phyloP scores from a whole-genome alignment of 2,113 vertebrate genomes.

The Noturus placidus region DNA sequence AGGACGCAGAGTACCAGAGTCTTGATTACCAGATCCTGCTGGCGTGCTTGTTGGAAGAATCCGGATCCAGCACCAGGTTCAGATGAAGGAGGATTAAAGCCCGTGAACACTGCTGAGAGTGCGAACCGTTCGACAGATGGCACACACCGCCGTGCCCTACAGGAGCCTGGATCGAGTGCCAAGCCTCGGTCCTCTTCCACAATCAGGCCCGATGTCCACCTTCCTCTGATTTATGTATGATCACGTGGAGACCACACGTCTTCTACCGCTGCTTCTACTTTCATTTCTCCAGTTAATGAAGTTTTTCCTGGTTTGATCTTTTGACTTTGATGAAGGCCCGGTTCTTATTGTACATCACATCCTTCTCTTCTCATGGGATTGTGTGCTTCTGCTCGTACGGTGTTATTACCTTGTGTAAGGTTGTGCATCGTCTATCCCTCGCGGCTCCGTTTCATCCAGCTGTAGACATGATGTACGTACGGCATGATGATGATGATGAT shows the following conservation, averaged over 20 bases:
- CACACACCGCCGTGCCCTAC: slow-evolving; percentile 22
- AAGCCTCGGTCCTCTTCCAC: slow-evolving; percentile 35
- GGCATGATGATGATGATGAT: background rate
- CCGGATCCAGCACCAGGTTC: slow-evolving; percentile 8
- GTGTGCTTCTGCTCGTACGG: no score
- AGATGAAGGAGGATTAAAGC: slow-evolving; percentile 50
- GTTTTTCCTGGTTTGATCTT: background rate
- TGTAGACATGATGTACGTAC: background rate
- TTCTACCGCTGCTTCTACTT: no score
- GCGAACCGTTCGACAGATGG: slow-evolving; percentile 50
- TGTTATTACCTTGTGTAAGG: background rate
- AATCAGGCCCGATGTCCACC: background rate
- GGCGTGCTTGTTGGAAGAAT: background rate
- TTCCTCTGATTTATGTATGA: background rate
- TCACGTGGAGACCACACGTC: background rate
- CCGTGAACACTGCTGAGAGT: slow-evolving; percentile 42
- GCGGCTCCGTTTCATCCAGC: background rate
- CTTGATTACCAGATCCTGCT: background rate
- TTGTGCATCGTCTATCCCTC: background rate
- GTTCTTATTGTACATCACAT: background rate
- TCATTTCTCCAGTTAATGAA: background rate
- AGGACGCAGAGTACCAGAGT: background rate
- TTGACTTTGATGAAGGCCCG: background rate
- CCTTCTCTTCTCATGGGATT: background rate
- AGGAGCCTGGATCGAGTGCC: slow-evolving; percentile 37